A percentile compares a stretch with the other conserved stretches of the same genome.
phyloP scores from a whole-genome alignment of 2,888 invertebrate genomes.

The Rhodophaea formosa region DNA sequence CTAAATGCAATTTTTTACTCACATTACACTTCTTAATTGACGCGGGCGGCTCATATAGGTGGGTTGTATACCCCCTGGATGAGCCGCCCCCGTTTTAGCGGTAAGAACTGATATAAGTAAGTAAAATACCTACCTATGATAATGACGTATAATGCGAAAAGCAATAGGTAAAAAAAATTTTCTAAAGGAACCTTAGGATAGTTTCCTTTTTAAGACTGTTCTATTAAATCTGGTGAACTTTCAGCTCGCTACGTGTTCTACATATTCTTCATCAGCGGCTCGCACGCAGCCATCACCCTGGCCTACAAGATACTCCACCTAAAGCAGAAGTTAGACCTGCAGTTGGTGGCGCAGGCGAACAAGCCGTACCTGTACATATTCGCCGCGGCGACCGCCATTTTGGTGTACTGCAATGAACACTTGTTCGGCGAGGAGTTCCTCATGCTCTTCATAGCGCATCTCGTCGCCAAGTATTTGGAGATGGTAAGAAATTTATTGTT shows the following conservation, averaged over 20 bases:
- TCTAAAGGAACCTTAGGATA: too few relatives aligned
- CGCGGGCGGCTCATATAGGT: too few relatives aligned
- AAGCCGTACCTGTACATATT: conserved; percentile 35
- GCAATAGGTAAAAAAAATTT: too few relatives aligned
- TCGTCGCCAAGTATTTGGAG: conserved; percentile 45
- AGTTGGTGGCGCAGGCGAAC: conserved; percentile 25
- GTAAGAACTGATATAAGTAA: too few relatives aligned
- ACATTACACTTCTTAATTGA: too few relatives aligned
- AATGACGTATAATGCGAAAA: too few relatives aligned
- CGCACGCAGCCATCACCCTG: conserved; percentile 30
- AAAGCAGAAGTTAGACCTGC: conserved; percentile 19
- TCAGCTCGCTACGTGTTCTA: conserved; percentile 54
- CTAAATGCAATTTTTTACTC: too few relatives aligned
- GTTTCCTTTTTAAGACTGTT: too few relatives aligned
- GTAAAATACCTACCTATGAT: too few relatives aligned
- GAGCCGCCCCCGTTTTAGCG: too few relatives aligned
- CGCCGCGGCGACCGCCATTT: conserved; percentile 22
- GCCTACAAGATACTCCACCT: conserved; percentile 27
- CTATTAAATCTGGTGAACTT: too few relatives aligned
- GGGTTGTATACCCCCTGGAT: too few relatives aligned
- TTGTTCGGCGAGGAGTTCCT: conserved; percentile 44
- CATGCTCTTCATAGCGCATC: conserved; percentile 40
- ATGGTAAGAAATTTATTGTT: conserved; percentile 41
- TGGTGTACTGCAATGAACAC: conserved; percentile 35
- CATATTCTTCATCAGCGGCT: conserved; percentile 40